Percentiles rank a stretch among this genome's conserved stretches.
Conservation (phyloP, 1,140 invertebrate genomes). For the Himalopsyche phryganea region DNA sequence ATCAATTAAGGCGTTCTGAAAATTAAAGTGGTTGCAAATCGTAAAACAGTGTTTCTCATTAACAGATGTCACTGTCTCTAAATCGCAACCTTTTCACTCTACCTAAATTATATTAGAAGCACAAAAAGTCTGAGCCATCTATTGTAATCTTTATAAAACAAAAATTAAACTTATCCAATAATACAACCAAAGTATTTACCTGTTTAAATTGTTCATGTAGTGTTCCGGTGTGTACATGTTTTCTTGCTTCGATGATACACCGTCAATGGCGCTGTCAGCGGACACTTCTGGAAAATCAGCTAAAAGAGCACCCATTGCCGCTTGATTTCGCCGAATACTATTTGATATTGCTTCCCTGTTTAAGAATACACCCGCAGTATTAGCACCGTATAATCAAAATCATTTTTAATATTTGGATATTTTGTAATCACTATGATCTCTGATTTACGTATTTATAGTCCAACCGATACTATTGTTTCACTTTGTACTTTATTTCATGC, state of each 20-base stretch:
- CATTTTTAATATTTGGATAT: constrained; percentile 1
- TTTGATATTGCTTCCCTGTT: constrained; percentile 71
- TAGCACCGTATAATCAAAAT: too few species aligned
- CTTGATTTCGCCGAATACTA: constrained; percentile 67
- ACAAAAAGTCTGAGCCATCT: too few species aligned
- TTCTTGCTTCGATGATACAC: constrained; percentile 55
- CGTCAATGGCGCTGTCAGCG: constrained; percentile 53
- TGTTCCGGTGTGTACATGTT: constrained; percentile 57
- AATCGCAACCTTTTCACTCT: too few species aligned
- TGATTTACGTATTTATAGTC: too few species aligned
- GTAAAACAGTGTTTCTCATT: too few species aligned
- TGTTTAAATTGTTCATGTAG: constrained; percentile 54
- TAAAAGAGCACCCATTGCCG: constrained; percentile 65
- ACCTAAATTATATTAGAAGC: too few species aligned
- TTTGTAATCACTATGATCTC: neutral
- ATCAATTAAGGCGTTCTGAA: too few species aligned
- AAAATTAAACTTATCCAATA: neutral
- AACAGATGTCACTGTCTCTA: too few species aligned
- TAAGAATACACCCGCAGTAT: too few species aligned
- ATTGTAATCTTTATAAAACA: neutral
- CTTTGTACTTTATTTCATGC: too few species aligned
- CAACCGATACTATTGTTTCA: too few species aligned
- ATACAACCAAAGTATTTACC: constrained; percentile 35
- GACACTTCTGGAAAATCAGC: constrained; percentile 62
- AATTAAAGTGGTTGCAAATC: too few species aligned